Conservation (phyloP, 2,888 invertebrate species). For the Malthinus flaveolus region DNA sequence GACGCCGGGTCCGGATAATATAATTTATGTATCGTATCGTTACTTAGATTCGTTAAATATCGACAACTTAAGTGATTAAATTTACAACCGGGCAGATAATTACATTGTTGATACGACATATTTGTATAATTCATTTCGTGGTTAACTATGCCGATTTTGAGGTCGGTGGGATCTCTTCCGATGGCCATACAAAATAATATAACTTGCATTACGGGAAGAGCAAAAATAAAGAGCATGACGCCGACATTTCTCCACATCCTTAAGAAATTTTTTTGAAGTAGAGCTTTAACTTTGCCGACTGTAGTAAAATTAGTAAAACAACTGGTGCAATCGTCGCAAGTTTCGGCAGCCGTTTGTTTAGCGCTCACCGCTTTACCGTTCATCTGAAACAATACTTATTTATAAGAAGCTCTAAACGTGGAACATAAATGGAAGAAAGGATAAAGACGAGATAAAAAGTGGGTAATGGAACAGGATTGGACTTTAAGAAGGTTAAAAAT, state of each 20-base stretch:
- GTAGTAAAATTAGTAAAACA: conserved; percentile 66
- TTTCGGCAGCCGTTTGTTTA: conserved; percentile 57
- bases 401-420: too few species aligned
- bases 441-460: too few species aligned
- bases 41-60: conserved; percentile 75
- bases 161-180: conserved; percentile 77
- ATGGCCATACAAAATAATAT: conserved; percentile 85
- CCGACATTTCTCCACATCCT: conserved; percentile 84
- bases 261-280: conserved; percentile 85
- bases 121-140: conserved; percentile 64
- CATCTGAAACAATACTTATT: conserved; percentile 21
- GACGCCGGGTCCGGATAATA: conserved; percentile 67
- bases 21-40: conserved; percentile 70
- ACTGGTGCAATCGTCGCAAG: conserved; percentile 61
- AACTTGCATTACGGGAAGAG: conserved; percentile 83
- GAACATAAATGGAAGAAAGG: too few species aligned
- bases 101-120: conserved; percentile 53
- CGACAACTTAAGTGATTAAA: conserved; percentile 77
- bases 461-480: too few species aligned
- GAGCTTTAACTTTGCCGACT: conserved; percentile 81
- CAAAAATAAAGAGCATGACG: conserved; percentile 81
- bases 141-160: conserved; percentile 56
- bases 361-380: conserved; percentile 33
- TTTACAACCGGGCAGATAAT: conserved; percentile 64
- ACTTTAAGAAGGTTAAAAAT: too few species aligned